phyloP scores from a whole-genome alignment of 2,797 vertebrate genomes.

The Parauchenoglanis ngamensis region DNA sequence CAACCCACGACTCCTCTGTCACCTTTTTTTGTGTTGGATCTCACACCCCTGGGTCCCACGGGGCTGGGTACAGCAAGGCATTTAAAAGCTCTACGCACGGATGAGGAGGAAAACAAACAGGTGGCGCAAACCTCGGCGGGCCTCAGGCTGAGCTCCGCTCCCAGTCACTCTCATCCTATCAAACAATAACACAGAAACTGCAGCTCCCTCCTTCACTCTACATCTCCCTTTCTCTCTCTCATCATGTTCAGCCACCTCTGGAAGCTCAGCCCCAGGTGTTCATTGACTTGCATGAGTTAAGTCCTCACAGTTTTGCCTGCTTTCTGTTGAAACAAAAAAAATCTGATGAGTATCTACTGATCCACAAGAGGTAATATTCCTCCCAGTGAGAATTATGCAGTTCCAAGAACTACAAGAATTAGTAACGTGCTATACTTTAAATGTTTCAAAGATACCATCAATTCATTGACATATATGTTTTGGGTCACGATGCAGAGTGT shows the following conservation, averaged over 20 bases:
- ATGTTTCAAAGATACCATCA: neutral
- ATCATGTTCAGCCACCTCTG: conserved; percentile 72
- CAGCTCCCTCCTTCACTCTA: conserved; percentile 16
- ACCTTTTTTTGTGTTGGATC: conserved; percentile 81
- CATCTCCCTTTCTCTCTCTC: conserved; percentile 10
- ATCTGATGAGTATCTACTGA: conserved; percentile 73
- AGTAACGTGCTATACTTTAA: neutral
- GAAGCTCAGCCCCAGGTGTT: conserved; percentile 79
- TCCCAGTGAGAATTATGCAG: neutral
- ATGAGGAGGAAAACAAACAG: conserved; percentile 77
- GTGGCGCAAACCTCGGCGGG: conserved; percentile 77
- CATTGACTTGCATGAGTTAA: conserved; percentile 80
- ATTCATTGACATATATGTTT: neutral
- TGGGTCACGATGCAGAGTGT: conserved; percentile 9
- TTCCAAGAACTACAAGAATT: neutral
- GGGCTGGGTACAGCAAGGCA: conserved; percentile 64
- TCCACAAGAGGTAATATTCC: conserved; percentile 62
- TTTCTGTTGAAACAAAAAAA: conserved; percentile 26
- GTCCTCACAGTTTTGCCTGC: conserved; percentile 73
- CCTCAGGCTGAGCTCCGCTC: conserved; percentile 58
- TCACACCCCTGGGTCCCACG: conserved; percentile 69
- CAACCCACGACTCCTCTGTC: conserved; percentile 78
- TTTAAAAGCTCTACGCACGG: conserved; percentile 68
- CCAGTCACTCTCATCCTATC: conserved; percentile 70
- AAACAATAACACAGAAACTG: conserved; percentile 70